Base-by-base conservation (phyloP, 2,113 vertebrate species). In the Poecilia latipinna region DNA sequence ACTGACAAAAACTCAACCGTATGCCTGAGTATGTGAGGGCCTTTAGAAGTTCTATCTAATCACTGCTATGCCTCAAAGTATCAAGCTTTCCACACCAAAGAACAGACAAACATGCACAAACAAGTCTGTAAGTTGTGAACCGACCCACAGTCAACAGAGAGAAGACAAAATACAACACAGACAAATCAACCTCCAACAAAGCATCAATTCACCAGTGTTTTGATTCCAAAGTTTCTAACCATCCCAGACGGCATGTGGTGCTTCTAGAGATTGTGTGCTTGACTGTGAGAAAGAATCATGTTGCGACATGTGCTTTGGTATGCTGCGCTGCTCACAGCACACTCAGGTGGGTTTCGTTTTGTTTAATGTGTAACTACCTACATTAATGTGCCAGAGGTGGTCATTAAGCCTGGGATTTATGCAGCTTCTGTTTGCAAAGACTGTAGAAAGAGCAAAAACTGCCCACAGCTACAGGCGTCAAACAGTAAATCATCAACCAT, bases 301-400 rank as follows among this genome's bases (percentile, higher is more conserved):
- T 79, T 70, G 51, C 12, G 44, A 70, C 88, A 72, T 61, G 84
- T 64, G 8, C n/a, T 1, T 1, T 73, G 84, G 77, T 74, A 83
- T 83, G 77, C 77, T 8, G n/a, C 19, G 29, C 22, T 31, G 28
- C 37, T 64, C 61, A 69, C 17, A 54, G 35, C 61, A 44, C 37
- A 13, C 4, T 48, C 44, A 7, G 44, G 44, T 48, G 42, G 42
- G 5, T 19, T 77, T 80, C 68, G 13, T 28, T 28, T 28, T 29
- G 2, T 29, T 29, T 29, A 48, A 1, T 33, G 65, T 70, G 44
- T 17, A 79, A 32, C 35, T 4, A n/a, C 24, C 28, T 35, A 26
- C 10, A 42, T 66, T 29, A 54, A 17, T 44, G 19, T 65, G 19
- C 19, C 32, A 17, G 29, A 64, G 62, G 44, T 4, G 4, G 44